phyloP scores from a whole-genome alignment of 2,888 invertebrate species.

The Ormia ochracea region DNA sequence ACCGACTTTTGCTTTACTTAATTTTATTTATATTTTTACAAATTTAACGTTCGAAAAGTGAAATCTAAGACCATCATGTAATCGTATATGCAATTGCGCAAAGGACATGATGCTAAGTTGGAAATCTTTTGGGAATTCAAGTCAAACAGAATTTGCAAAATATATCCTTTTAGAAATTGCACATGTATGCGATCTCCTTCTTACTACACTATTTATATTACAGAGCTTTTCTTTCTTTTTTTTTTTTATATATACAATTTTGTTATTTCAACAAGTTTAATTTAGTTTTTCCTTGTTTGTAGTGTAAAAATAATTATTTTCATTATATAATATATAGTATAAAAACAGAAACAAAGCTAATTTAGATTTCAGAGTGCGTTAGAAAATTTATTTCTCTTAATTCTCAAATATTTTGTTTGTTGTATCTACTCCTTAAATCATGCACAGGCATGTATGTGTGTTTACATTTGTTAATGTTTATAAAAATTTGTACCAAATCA shows the following conservation, averaged over 20 bases:
- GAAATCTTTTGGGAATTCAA: not conserved
- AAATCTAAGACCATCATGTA: slow-evolving; percentile 22
- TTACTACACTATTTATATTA: slow-evolving; percentile 27
- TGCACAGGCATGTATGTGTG: slow-evolving; percentile 26
- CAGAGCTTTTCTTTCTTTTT: slow-evolving; percentile 26
- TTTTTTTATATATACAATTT: slow-evolving; percentile 45
- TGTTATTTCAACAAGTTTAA: slow-evolving; percentile 27
- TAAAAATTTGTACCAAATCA: slow-evolving; percentile 68
- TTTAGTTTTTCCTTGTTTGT: slow-evolving; percentile 16
- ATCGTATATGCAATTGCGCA: not conserved
- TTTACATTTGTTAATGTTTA: slow-evolving; percentile 44
- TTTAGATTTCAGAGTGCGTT: slow-evolving; percentile 60
- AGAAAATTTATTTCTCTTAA: slow-evolving; percentile 42
- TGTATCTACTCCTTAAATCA: slow-evolving; percentile 38
- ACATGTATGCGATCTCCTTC: not conserved
- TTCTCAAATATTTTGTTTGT: slow-evolving; percentile 37
- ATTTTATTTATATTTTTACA: slow-evolving; percentile 28
- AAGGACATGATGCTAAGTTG: not conserved
- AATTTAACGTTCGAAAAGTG: slow-evolving; percentile 4
- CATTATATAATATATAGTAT: slow-evolving; percentile 47
- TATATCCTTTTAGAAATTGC: not conserved
- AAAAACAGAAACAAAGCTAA: slow-evolving; percentile 64
- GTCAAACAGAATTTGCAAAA: not conserved
- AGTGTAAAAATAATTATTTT: slow-evolving; percentile 50
- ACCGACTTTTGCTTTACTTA: slow-evolving; percentile 43